These are phyloP conservation scores for Glareola pratincola DNA, from an alignment of 2,113 vertebrate genomes.

Conservation along the genomic window DNA sequence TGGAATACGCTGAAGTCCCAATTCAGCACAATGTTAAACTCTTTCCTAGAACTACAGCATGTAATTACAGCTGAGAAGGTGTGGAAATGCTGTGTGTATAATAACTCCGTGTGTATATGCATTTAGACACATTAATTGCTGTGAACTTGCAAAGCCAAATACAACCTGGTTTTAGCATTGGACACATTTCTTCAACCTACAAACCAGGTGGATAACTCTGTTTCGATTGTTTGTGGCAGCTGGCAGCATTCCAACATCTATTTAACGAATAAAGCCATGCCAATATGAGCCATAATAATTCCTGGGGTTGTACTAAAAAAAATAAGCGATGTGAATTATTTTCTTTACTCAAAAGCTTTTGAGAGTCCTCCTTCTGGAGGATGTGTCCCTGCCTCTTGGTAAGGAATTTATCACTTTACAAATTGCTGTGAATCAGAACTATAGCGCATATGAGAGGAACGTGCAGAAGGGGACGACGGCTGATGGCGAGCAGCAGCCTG, in stretches of 20 bases:
- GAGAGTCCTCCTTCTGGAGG: background rate
- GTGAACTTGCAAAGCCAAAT: background rate
- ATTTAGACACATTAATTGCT: background rate
- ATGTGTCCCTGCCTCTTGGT: background rate
- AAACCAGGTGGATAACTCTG: background rate
- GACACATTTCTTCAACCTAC: background rate
- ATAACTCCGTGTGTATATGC: background rate
- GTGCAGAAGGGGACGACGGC: background rate
- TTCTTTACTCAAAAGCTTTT: background rate
- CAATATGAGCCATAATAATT: background rate
- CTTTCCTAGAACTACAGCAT: background rate
- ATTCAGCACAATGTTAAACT: background rate
- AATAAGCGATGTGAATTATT: background rate
- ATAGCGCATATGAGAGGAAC: background rate
- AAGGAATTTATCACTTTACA: background rate
- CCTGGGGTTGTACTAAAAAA: background rate
- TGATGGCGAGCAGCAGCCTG: background rate
- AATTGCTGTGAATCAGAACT: background rate
- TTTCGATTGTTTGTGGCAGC: background rate
- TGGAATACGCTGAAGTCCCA: background rate
- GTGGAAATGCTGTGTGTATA: background rate
- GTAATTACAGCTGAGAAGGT: background rate
- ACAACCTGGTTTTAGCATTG: background rate
- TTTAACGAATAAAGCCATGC: background rate
- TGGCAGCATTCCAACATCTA: background rate